phyloP scores from a whole-genome alignment of 1,140 invertebrate genomes.

The Phymastichus coffea region DNA sequence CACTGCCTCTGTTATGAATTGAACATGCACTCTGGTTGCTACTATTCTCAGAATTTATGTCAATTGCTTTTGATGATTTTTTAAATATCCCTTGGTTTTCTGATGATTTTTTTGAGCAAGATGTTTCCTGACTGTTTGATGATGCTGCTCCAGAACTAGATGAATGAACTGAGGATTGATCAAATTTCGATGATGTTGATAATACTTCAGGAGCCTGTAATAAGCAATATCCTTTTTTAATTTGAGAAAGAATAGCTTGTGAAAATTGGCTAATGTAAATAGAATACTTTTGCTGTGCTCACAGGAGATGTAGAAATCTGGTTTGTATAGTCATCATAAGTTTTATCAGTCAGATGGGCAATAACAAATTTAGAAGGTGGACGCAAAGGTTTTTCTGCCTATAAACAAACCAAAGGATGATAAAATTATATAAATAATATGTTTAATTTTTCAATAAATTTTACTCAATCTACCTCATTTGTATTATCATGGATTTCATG shows the following conservation, averaged over 20 bases:
- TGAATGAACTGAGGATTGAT: background rate
- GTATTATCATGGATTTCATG: background rate
- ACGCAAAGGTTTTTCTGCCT: constrained; percentile 1
- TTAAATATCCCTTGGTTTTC: background rate
- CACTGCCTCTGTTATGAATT: too few relatives aligned
- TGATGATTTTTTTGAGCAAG: too few relatives aligned
- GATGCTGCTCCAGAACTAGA: constrained; percentile 8
- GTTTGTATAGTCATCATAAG: too few relatives aligned
- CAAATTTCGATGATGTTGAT: background rate
- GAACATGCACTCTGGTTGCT: too few relatives aligned
- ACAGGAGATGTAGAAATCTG: too few relatives aligned
- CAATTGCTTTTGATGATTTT: background rate
- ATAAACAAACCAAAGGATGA: background rate
- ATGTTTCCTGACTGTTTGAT: background rate
- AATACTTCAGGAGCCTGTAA: background rate
- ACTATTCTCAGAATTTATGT: too few relatives aligned
- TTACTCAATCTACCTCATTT: background rate
- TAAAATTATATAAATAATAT: background rate
- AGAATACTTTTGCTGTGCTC: too few relatives aligned
- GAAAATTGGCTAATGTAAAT: too few relatives aligned
- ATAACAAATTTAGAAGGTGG: background rate
- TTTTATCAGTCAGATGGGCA: too few relatives aligned
- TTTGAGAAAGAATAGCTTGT: too few relatives aligned
- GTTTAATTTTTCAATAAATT: background rate
- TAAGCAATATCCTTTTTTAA: background rate